Evolutionary conservation across 2,797 vertebrate genomes (phyloP).

Genomic region (Mus spretus): DNA sequence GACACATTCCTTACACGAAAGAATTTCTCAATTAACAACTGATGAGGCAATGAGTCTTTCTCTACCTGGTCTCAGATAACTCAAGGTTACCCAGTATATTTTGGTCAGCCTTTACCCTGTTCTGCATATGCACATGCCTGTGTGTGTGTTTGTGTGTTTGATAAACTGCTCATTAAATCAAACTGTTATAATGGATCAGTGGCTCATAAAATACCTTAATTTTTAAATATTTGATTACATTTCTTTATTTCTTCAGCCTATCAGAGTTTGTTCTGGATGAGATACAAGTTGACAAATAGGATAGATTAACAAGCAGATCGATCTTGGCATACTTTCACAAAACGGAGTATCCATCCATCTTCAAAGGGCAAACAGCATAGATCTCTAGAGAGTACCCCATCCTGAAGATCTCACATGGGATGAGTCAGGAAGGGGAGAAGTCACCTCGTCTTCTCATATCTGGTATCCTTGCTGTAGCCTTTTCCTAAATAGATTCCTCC

Average conservation of each 20-base stretch:
- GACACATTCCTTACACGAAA: background rate
- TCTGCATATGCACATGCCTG: background rate
- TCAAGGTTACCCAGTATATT: background rate
- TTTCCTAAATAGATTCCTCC: constrained; percentile 65
- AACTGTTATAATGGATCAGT: background rate
- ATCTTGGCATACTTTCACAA: background rate
- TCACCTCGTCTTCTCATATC: constrained; percentile 37
- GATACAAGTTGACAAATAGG: background rate
- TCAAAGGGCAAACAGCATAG: background rate
- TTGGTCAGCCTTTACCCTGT: constrained; percentile 9
- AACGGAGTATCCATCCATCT: background rate
- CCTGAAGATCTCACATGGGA: constrained; percentile 12
- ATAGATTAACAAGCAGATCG: background rate
- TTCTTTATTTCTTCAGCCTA: constrained; percentile 41
- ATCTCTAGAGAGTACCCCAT: background rate
- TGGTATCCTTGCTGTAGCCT: background rate
- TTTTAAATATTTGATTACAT: background rate
- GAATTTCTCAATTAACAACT: constrained; percentile 28
- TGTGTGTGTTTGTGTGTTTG: background rate
- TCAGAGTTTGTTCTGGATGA: constrained; percentile 31
- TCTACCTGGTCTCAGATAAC: background rate
- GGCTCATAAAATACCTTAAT: background rate
- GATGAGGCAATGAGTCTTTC: constrained; percentile 21
- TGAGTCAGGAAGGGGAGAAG: constrained; percentile 10
- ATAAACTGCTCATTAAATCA: background rate